phyloP scores from a whole-genome alignment of 2,797 vertebrate species.

The Podarcis lilfordi region DNA sequence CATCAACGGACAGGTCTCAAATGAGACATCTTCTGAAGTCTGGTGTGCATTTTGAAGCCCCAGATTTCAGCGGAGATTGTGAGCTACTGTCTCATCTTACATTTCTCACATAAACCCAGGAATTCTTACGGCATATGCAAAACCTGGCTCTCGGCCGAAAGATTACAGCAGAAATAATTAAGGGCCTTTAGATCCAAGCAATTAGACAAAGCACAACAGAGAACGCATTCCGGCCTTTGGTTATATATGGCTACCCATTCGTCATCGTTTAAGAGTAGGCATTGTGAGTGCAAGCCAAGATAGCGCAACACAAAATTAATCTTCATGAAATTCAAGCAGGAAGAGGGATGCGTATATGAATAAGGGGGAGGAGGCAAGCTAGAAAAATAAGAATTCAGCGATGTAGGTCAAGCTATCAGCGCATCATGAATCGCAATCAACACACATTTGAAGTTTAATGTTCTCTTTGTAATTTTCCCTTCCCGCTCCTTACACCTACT shows the following conservation, averaged over 20 bases:
- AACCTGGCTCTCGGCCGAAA: background rate
- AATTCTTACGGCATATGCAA: background rate
- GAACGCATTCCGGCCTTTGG: background rate
- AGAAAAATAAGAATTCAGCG: background rate
- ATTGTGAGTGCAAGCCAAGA: background rate
- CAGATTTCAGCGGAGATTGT: background rate
- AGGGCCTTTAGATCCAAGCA: background rate
- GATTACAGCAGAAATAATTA: background rate
- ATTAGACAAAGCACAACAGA: background rate
- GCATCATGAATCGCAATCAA: background rate
- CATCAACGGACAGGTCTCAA: too few relatives aligned
- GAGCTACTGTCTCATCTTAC: background rate
- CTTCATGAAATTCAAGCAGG: background rate
- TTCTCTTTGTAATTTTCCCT: background rate
- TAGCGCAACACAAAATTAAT: background rate
- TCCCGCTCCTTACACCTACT: too few relatives aligned
- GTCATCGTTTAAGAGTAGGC: background rate
- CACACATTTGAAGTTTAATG: background rate
- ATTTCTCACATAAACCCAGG: background rate
- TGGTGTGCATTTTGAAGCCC: too few relatives aligned
- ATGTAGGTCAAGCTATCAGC: background rate
- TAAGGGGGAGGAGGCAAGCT: background rate
- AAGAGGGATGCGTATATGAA: background rate
- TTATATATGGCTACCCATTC: background rate
- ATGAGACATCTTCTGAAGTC: too few relatives aligned